Conservation (phyloP, 2,888 invertebrate species). For the Acanthosoma haemorrhoidale region DNA sequence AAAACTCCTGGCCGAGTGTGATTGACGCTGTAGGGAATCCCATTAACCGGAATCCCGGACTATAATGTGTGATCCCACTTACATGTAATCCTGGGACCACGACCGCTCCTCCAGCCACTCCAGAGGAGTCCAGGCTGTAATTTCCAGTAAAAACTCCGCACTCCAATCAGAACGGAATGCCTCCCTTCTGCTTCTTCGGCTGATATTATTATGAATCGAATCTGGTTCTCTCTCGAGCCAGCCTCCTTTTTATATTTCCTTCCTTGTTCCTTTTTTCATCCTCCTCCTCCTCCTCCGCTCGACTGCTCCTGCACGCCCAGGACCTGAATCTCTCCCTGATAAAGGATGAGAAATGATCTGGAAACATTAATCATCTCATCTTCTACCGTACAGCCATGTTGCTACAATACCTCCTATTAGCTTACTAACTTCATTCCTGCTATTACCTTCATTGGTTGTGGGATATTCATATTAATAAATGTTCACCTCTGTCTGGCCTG, state of each 20-base stretch:
- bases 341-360: slow-evolving; percentile 24
- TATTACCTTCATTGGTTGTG: no score
- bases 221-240: neutral
- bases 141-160: slow-evolving; percentile 11
- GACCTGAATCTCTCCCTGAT: slow-evolving; percentile 4
- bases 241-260: neutral
- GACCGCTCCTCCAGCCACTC: neutral
- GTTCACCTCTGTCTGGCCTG: no score
- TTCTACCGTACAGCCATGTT: no score
- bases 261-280: neutral
- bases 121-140: slow-evolving; percentile 11
- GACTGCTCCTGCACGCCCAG: no score
- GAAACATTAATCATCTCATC: slow-evolving; percentile 20
- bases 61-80: no score
- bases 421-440: no score
- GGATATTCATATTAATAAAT: no score
- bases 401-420: no score
- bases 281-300: neutral
- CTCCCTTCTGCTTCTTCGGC: slow-evolving; percentile 10
- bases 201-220: slow-evolving; percentile 25
- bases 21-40: slow-evolving; percentile 5
- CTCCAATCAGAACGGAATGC: slow-evolving; percentile 24
- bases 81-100: neutral
- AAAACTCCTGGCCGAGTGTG: neutral
- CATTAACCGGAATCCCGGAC: neutral